Base-by-base conservation (phyloP, 2,888 invertebrate species). In the Drosophila merina region DNA sequence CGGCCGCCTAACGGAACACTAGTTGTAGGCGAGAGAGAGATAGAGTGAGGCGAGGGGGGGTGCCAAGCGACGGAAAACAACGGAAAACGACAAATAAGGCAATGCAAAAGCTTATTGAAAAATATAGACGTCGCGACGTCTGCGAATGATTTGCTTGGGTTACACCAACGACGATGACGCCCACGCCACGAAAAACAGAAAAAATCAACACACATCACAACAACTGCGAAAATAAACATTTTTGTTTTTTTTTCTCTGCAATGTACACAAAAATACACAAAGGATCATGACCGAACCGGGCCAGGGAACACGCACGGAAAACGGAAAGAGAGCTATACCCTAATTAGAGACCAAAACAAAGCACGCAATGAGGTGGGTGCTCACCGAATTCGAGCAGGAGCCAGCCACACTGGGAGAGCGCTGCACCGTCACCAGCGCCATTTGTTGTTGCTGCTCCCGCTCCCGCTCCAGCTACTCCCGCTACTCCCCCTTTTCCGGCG, bases 341-440 rank as follows among this genome's bases (percentile, higher is more conserved):
- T 44, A 59, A 79, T 74, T 70, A 42, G 50, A 57, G 48, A 86
- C 84, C 82, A 82, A 86, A 82, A 82, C 82, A 82, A 82, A 82
- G 80, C 84, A 72, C 76, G 64, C 56, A 67, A 6, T 1, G 44
- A 55, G 25, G 49, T 48, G 66, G 66, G 47, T 36, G 64, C 90
- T 91, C 86, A 91, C 91, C 90, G 91, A 91, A 88, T 90, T 91
- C 82, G 91, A 91, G 84, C 91, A 90, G 72, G 94, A 94, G 92
- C 93, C 94, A 92, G 94, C 93, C 87, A 94, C 93, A 92, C 95
- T 95, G 85, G 95, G 95, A 85, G 95, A 95, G 90, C 95, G 93
- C 91, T 95, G 95, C 90, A 95, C 94, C 88, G 95, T 95, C 91
- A 95, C 95, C 91, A 95, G 93, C 91, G 95, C 95, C 95, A 95